Evolutionary conservation across 2,113 vertebrate species (phyloP), one percentile per base, ranked within the genome.

Genomic region (Myotis brandtii): DNA sequence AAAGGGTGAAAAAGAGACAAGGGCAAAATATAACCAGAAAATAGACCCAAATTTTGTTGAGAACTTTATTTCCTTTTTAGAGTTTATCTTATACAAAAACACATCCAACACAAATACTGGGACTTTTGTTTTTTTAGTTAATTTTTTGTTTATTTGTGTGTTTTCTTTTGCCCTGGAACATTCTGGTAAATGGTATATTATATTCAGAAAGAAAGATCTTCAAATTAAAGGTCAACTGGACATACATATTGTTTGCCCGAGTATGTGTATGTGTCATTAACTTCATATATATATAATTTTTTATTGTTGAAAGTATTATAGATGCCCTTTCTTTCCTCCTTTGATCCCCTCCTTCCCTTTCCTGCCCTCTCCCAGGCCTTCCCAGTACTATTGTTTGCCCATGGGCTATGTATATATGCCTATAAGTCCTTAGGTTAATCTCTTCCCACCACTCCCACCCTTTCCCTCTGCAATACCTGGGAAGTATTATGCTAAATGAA

Each of bases 41-140:
- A 43, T 34, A 92, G 62, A 67, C 17, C 11, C 18, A 89, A 30
- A 77, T 79, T 90, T 97, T 64, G 3, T 52, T n/a, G 59, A 93
- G 43, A 89, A 93, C 14, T 16, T 79, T 30, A 46, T 86, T 76
- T 70, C 7, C 37, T 88, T 72, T 73, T 82, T 54, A 46, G 8
- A 84, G 2, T 80, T 75, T 43, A 1, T 79, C 6, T 25, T 82
- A 70, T 11, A 21, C 5, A 84, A 92, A 92, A 83, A 62, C 14
- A 70, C 4, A 80, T 46, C 8, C 34, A 54, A 20, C 32, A 73
- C 9, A 56, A 76, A 79, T 59, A 70, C 12, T 21, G 40, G 23
- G 64, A 12, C 13, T 75, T 94, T 62, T 25, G 0, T 54, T 27
- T 21, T 54, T 77, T 46, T 8, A 14, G 62, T 64, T 64, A 32